Evolutionary conservation across 35 echinoderm and acorn worm species (phyloP).

Genomic region (Antedon bifida): DNA sequence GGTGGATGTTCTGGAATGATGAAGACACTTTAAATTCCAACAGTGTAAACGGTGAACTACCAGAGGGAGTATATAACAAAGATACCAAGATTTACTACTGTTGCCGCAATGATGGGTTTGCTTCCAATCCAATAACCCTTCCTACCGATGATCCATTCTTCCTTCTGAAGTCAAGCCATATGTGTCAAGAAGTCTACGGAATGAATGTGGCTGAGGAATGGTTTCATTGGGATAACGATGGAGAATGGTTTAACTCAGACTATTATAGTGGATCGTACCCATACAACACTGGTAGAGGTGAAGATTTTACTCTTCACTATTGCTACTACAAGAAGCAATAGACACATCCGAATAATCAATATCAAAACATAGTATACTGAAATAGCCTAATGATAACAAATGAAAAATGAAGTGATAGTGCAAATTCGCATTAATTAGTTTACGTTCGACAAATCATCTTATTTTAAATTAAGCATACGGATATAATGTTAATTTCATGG

Average conservation of each 20-base stretch:
- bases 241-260: constrained; percentile 16
- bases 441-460: too few relatives aligned
- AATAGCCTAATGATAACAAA: too few relatives aligned
- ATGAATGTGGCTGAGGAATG: constrained; percentile 41
- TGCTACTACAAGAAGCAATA: background rate
- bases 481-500: too few relatives aligned
- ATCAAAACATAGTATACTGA: too few relatives aligned
- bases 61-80: constrained; percentile 45
- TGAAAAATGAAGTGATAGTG: too few relatives aligned
- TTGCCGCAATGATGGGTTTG: constrained; percentile 38
- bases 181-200: constrained; percentile 39
- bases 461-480: too few relatives aligned
- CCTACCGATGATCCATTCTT: constrained; percentile 39
- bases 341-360: too few relatives aligned
- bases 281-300: constrained; percentile 9
- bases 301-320: constrained; percentile 4
- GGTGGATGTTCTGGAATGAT: constrained; percentile 51
- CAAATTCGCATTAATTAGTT: too few relatives aligned
- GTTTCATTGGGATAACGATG: constrained; percentile 52
- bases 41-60: constrained; percentile 11
- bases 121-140: constrained; percentile 10
- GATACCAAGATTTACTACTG: constrained; percentile 70
- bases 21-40: constrained; percentile 31
- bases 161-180: constrained; percentile 8
- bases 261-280: constrained; percentile 22